Base-by-base conservation (phyloP, 2,113 vertebrate species). In the Ctenomys sociabilis region DNA sequence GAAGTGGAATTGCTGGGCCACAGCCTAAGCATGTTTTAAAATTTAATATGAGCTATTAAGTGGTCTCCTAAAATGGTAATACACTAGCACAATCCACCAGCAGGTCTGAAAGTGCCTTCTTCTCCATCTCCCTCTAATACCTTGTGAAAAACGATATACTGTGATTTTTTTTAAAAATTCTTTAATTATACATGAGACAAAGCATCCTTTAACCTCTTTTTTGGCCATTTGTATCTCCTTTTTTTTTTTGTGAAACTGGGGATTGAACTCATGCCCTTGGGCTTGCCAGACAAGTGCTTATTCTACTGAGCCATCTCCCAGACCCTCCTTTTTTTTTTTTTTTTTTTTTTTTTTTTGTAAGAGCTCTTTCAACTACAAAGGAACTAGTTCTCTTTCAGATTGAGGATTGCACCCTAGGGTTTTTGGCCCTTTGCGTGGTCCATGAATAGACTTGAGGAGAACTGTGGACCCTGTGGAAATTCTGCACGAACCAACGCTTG, bases 321-420 rank as follows among this genome's bases (percentile, higher is more conserved):
- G n/a, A n/a, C n/a, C n/a, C n/a, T n/a, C n/a, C n/a, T n/a, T n/a
- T n/a, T n/a, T n/a, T n/a, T n/a, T n/a, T n/a, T n/a, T n/a, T 49
- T 49, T 49, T 61, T 61, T 61, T 6, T 22, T 45, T 89, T 70
- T 85, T 91, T 30, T 94, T 95, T 95, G 2, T 92, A 87, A 96
- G 88, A 83, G 52, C 57, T 84, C 75, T 96, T 93, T 93, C 78
- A 84, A 57, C 83, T 37, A 54, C 73, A 94, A 66, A 96, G 16
- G 88, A 91, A 73, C 64, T 70, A 59, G 64, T 73, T 93, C 14
- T 91, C 32, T 93, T 43, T 89, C 68, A 72, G 54, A 82, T 59
- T 59, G 52, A 95, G 37, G 17, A 11, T 85, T 28, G 92, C 72
- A 35, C 45, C 35, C 21, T 43, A 21, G 63, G 32, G 45, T 40